Evolutionary conservation across 2,888 invertebrate species (phyloP), one percentile per base, ranked within the genome.

Genomic region (Polydrusus pterygomalis): DNA sequence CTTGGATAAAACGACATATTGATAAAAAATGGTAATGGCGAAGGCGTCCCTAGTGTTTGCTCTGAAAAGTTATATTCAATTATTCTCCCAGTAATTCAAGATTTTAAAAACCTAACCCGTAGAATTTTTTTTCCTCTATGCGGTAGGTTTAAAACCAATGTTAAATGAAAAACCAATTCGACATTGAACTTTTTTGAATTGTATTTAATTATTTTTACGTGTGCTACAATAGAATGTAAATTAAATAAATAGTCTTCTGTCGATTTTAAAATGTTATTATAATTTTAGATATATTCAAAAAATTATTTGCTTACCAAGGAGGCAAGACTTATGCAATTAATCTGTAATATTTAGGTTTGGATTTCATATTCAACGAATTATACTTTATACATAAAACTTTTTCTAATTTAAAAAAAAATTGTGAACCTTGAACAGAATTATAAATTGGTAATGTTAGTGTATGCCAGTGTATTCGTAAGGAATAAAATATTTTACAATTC

Each of bases 301-400:
- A 38, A 18, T 34, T 17, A 60, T 38, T 25, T 54, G 54, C 54
- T 18, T 38, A 60, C 10, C 38, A 17, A 30, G 18, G 20, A 51
- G 20, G 9, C 10, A 18, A 10, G 13, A 13, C 34, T 56, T 34
- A 34, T 56, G 38, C 15, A 60, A 60, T 38, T 60, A 9, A 38
- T 1, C 2, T 60, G 38, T 60, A 38, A 17, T 18, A 17, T 60
- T 60, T 60, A 60, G 38, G 6, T 60, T 60, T 60, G 25, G 20
- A 60, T 38, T 60, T 38, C 58, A 18, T 38, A 60, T 38, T 60
- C 38, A 60, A 60, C 58, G 58, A 60, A 60, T 38, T 34, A 15
- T 17, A 38, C 17, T 38, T 60, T 60, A 5, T 25, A 30, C 13
- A 30, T 54, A 54, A 5, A 51, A 51, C 18, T 13, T 51, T 20